phyloP scores from a whole-genome alignment of 2,888 invertebrate species.

The Caenorhabditis japonica region DNA sequence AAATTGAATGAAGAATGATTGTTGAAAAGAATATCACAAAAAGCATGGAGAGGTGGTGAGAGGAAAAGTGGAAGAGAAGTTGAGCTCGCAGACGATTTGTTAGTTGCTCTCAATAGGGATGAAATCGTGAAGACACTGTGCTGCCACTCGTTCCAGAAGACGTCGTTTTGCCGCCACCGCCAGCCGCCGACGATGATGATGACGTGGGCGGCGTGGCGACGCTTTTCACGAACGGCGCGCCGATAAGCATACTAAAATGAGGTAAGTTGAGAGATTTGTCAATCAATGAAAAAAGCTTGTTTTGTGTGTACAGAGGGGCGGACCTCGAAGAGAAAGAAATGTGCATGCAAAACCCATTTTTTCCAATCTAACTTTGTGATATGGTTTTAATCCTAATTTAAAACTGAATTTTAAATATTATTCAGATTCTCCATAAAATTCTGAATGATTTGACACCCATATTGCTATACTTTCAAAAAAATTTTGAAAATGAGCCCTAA shows the following conservation, averaged over 20 bases:
- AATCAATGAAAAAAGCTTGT: neutral
- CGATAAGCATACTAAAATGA: conserved; percentile 62
- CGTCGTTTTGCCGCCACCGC: conserved; percentile 25
- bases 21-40: too few relatives aligned
- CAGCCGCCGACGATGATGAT: conserved; percentile 1
- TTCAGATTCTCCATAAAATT: too few relatives aligned
- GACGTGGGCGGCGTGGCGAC: conserved; percentile 35
- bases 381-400: too few relatives aligned
- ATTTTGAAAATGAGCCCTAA: too few relatives aligned
- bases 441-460: too few relatives aligned
- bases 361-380: too few relatives aligned
- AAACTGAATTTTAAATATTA: too few relatives aligned
- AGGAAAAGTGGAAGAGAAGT: neutral
- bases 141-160: conserved; percentile 30
- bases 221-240: conserved; percentile 59
- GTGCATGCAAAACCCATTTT: too few relatives aligned
- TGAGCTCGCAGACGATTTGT: neutral
- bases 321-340: neutral
- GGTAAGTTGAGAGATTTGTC: neutral
- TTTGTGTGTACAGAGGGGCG: conserved; percentile 1
- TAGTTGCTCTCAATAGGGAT: conserved; percentile 36
- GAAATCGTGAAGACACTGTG: conserved; percentile 38
- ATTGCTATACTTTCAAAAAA: too few relatives aligned
- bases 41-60: neutral
- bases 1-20: too few relatives aligned